Evolutionary conservation across 2,888 invertebrate genomes (phyloP).

Genomic region (Coelogynopora nodosa): DNA sequence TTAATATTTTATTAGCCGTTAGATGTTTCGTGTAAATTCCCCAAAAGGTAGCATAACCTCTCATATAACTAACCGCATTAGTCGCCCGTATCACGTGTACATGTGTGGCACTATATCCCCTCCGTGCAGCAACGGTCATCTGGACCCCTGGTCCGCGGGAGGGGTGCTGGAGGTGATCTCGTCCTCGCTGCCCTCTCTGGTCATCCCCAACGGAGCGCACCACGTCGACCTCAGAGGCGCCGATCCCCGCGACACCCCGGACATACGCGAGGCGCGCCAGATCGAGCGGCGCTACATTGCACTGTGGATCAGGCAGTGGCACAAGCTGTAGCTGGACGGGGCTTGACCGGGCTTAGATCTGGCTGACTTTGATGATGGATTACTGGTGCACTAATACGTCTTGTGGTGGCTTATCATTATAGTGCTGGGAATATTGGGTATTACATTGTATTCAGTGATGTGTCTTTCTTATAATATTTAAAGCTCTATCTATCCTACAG

Average conservation of each 20-base stretch:
- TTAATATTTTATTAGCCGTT: background rate
- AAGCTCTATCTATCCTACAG: too few species aligned
- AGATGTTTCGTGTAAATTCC: too few species aligned
- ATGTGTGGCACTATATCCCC: slow-evolving; percentile 48
- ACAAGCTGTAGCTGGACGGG: too few species aligned
- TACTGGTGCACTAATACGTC: too few species aligned
- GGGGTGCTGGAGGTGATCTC: slow-evolving; percentile 55
- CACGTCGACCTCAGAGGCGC: slow-evolving; percentile 55
- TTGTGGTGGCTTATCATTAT: too few species aligned
- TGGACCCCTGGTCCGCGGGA: slow-evolving; percentile 64
- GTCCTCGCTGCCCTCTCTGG: slow-evolving; percentile 46
- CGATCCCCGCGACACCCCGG: slow-evolving; percentile 54
- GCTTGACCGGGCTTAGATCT: too few species aligned
- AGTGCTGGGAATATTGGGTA: too few species aligned
- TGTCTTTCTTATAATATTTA: too few species aligned
- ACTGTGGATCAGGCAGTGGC: slow-evolving; percentile 52
- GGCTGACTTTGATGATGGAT: too few species aligned
- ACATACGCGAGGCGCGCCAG: slow-evolving; percentile 53
- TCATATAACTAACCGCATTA: background rate
- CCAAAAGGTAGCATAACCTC: too few species aligned
- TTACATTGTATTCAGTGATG: too few species aligned
- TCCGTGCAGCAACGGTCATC: slow-evolving; percentile 64
- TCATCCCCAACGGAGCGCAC: slow-evolving; percentile 55
- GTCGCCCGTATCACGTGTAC: background rate
- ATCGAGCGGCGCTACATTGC: slow-evolving; percentile 52